Percentiles rank a stretch among this genome's conserved stretches.
Evolutionary conservation across 2,113 vertebrate genomes (phyloP).

Genomic region (Ceyx cyanopectus): DNA sequence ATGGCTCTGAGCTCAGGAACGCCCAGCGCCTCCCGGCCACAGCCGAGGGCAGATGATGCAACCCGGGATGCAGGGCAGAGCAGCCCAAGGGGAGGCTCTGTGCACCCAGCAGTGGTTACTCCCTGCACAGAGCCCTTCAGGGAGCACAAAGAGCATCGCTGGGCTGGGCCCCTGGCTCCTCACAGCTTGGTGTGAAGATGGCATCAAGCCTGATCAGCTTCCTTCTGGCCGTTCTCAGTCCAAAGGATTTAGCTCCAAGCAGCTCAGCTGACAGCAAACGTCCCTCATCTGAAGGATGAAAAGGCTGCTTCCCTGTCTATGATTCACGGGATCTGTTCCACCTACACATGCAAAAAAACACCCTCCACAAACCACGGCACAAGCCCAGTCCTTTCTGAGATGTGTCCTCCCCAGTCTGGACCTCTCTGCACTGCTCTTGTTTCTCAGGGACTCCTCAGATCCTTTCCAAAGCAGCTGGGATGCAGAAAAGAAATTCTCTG

Average conservation of each 20-base stretch:
- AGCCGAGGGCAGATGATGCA: neutral
- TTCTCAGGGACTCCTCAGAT: neutral
- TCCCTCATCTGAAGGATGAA: neutral
- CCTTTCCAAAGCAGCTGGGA: neutral
- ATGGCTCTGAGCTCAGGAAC: neutral
- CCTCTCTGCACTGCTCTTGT: neutral
- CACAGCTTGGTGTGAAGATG: neutral
- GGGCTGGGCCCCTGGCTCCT: neutral
- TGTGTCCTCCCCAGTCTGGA: neutral
- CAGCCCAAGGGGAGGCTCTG: too few species aligned
- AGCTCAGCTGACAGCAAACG: slow-evolving; percentile 32
- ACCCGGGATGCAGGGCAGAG: too few species aligned
- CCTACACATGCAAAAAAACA: neutral
- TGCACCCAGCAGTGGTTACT: too few species aligned
- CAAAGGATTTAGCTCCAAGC: neutral
- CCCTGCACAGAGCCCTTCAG: neutral
- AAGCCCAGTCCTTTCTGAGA: neutral
- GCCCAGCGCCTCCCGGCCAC: neutral
- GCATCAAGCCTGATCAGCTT: neutral
- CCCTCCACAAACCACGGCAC: neutral
- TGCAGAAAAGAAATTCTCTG: neutral
- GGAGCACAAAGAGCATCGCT: neutral
- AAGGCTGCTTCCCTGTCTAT: neutral
- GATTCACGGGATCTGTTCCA: slow-evolving; percentile 58
- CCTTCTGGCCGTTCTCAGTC: neutral